Percentiles rank a stretch among this genome's conserved stretches.
phyloP scores from a whole-genome alignment of 2,888 invertebrate species.

The Byasa hedistus region DNA sequence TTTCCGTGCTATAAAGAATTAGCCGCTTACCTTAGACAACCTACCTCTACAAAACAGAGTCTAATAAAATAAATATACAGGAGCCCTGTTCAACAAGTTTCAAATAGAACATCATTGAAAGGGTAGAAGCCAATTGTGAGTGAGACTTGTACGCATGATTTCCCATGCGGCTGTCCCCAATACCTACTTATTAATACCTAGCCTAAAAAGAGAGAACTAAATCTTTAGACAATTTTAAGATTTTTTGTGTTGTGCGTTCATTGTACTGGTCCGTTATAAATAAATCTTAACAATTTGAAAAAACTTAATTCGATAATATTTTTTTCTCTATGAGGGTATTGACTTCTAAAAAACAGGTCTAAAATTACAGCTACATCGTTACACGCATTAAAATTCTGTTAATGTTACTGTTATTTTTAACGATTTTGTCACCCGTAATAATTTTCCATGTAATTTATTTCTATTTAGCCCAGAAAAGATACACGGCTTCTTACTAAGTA shows the following conservation, averaged over 20 bases:
- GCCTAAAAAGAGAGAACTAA: not conserved
- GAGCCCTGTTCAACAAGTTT: not conserved
- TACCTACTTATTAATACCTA: not conserved
- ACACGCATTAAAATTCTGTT: slow-evolving; percentile 19
- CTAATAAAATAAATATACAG: too few relatives aligned
- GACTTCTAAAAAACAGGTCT: slow-evolving; percentile 57
- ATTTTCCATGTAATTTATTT: slow-evolving; percentile 13
- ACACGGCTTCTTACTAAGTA: not conserved
- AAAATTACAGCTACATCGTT: slow-evolving; percentile 52
- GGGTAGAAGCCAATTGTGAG: not conserved
- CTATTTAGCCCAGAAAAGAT: slow-evolving; percentile 11
- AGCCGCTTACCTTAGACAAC: too few relatives aligned
- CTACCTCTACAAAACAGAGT: too few relatives aligned
- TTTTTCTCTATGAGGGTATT: slow-evolving; percentile 53
- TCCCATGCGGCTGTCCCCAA: not conserved
- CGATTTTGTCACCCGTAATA: slow-evolving; percentile 1
- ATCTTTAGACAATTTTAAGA: not conserved
- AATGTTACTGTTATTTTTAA: slow-evolving; percentile 25
- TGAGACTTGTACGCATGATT: not conserved
- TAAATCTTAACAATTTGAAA: slow-evolving; percentile 4
- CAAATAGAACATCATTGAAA: not conserved
- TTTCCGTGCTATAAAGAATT: too few relatives aligned
- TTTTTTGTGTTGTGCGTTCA: not conserved
- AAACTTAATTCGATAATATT: slow-evolving; percentile 22
- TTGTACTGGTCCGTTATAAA: not conserved